Conservation (phyloP, 2,888 invertebrate species). For the Amphimallon solstitiale region DNA sequence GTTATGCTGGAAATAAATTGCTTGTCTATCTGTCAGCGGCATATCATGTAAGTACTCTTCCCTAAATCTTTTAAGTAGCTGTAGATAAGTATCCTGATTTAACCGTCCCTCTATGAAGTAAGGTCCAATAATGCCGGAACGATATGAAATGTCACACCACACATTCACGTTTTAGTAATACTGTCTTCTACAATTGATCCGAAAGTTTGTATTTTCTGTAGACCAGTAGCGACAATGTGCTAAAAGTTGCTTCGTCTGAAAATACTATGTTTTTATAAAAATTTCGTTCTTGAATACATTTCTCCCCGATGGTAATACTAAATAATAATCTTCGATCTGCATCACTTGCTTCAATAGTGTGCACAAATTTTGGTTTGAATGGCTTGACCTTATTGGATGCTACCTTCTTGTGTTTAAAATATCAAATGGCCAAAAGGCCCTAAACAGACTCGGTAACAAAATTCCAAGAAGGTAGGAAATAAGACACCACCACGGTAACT, state of each 20-base stretch:
- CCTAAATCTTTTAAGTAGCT: not conserved
- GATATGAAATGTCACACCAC: not conserved
- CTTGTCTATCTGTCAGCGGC: not conserved
- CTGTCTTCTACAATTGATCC: constrained; percentile 8
- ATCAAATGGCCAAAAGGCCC: too few relatives aligned
- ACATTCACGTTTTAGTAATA: constrained; percentile 6
- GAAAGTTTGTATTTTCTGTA: not conserved
- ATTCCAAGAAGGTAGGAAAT: too few relatives aligned
- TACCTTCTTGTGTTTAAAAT: not conserved
- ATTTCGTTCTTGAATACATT: constrained; percentile 11
- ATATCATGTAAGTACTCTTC: not conserved
- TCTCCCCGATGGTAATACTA: not conserved
- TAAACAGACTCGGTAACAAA: too few relatives aligned
- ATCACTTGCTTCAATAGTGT: not conserved
- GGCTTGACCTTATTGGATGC: too few relatives aligned
- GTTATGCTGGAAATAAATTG: not conserved
- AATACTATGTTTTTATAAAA: constrained; percentile 1
- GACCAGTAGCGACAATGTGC: not conserved
- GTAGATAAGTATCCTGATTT: not conserved
- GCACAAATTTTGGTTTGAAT: constrained; percentile 5
- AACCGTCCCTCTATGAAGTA: not conserved
- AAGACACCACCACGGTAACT: too few relatives aligned
- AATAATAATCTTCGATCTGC: not conserved
- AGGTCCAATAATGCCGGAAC: not conserved
- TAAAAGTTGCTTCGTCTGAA: not conserved